phyloP scores from a whole-genome alignment of 2,888 invertebrate species.

The Carabus problematicus region DNA sequence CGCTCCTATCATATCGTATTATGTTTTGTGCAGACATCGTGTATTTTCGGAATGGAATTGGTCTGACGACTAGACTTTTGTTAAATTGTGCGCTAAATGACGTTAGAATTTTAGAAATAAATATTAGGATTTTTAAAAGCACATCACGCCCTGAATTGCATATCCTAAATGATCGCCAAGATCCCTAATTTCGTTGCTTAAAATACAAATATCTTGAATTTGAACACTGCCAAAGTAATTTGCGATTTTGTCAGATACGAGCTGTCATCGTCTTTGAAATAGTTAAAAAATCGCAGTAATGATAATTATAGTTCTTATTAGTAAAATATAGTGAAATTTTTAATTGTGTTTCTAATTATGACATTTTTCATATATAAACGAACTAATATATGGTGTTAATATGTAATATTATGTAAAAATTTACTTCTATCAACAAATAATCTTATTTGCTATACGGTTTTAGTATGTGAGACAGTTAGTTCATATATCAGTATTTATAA shows the following conservation, averaged over 20 bases:
- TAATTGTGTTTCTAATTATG: no score
- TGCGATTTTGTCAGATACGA: background rate
- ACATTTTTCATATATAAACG: background rate
- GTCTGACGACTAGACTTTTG: no score
- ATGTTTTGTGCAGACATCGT: background rate
- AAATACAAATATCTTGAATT: no score
- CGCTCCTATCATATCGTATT: no score
- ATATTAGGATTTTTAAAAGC: no score
- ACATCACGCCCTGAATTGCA: background rate
- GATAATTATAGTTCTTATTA: no score
- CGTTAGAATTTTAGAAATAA: no score
- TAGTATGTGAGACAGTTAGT: background rate
- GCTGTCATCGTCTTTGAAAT: slow-evolving; percentile 12
- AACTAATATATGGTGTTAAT: background rate
- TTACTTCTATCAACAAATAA: background rate
- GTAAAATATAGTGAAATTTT: no score
- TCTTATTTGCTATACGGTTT: background rate
- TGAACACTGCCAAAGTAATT: slow-evolving; percentile 1
- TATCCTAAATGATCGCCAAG: no score
- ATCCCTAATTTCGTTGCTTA: no score
- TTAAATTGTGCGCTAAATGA: no score
- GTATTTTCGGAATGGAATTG: no score
- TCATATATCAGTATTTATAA: slow-evolving; percentile 17
- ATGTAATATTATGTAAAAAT: background rate
- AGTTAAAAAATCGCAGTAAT: background rate